phyloP scores from a whole-genome alignment of 53 echinoderm and acorn worm genomes.

The Antedon mediterranea region DNA sequence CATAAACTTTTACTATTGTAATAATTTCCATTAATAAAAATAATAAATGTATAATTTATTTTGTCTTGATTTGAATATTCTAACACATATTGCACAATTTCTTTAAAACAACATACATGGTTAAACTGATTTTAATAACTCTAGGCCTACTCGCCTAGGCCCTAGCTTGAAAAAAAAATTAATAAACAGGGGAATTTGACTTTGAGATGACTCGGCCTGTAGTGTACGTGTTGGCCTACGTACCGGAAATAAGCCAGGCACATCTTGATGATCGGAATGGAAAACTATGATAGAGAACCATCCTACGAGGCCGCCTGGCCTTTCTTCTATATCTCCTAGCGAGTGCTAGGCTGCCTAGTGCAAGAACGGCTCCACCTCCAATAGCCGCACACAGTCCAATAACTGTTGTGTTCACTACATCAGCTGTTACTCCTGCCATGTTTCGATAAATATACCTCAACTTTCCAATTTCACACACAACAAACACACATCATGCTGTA shows the following conservation, averaged over 20 bases:
- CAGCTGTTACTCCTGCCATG: slow-evolving; percentile 6
- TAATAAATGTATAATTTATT: no score
- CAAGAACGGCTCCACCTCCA: not conserved
- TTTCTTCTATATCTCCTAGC: slow-evolving; percentile 1
- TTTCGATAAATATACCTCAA: not conserved
- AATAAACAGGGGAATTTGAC: no score
- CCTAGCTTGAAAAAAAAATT: no score
- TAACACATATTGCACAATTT: no score
- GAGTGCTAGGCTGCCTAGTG: slow-evolving; percentile 1
- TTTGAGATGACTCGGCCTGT: not conserved
- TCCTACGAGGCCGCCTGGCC: not conserved
- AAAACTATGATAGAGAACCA: slow-evolving; percentile 5
- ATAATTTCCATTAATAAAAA: no score
- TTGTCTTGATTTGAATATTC: no score
- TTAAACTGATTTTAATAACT: no score
- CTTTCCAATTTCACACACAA: no score
- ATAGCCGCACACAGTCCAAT: slow-evolving; percentile 4
- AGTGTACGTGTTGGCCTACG: not conserved
- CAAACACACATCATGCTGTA: no score
- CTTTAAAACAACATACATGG: no score
- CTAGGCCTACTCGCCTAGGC: no score
- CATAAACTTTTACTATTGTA: no score
- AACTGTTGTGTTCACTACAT: slow-evolving; percentile 1
- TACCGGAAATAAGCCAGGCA: slow-evolving; percentile 6
- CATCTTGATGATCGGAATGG: slow-evolving; percentile 7